These are phyloP conservation scores for Phycodurus eques DNA, from an alignment of 2,113 vertebrate species.

Conservation along the genomic window DNA sequence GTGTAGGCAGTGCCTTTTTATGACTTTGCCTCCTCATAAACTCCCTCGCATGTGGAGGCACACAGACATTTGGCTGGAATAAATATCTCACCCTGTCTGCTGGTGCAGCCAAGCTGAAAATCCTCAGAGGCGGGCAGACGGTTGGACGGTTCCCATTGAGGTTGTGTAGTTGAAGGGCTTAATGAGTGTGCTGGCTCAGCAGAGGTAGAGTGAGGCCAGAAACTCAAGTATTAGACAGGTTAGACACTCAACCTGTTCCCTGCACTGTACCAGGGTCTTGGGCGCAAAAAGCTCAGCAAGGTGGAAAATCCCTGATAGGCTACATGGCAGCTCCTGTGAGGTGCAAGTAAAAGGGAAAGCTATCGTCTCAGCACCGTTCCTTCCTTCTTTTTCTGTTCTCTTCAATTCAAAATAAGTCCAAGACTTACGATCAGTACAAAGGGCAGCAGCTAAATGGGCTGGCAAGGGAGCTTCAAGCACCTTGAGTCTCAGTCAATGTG, in stretches of 20 bases:
- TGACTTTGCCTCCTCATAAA: constrained; percentile 44
- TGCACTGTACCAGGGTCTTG: constrained; percentile 23
- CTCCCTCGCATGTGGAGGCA: constrained; percentile 22
- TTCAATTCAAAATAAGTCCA: constrained; percentile 8
- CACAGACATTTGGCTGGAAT: constrained; percentile 52
- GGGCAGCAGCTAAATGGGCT: constrained; percentile 19
- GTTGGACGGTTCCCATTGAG: constrained; percentile 51
- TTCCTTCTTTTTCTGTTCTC: constrained; percentile 7
- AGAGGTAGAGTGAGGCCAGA: constrained; percentile 38
- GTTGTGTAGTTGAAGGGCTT: constrained; percentile 52
- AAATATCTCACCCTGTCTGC: constrained; percentile 52
- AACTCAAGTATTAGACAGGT: constrained; percentile 28
- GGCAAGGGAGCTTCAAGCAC: not conserved
- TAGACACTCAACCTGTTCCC: constrained; percentile 32
- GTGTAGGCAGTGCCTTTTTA: constrained; percentile 33
- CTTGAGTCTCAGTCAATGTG: constrained; percentile 9
- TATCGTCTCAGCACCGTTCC: constrained; percentile 33
- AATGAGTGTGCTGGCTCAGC: constrained; percentile 63
- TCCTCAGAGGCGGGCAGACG: constrained; percentile 46
- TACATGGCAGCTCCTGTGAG: constrained; percentile 7
- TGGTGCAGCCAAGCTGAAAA: constrained; percentile 53
- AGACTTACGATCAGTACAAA: constrained; percentile 15
- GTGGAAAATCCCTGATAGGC: constrained; percentile 37
- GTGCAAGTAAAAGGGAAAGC: constrained; percentile 31
- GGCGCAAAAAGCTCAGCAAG: constrained; percentile 25